Evolutionary conservation across 2,888 invertebrate genomes (phyloP), one percentile per base, ranked within the genome.

Genomic region (Ormyrus pomaceus): DNA sequence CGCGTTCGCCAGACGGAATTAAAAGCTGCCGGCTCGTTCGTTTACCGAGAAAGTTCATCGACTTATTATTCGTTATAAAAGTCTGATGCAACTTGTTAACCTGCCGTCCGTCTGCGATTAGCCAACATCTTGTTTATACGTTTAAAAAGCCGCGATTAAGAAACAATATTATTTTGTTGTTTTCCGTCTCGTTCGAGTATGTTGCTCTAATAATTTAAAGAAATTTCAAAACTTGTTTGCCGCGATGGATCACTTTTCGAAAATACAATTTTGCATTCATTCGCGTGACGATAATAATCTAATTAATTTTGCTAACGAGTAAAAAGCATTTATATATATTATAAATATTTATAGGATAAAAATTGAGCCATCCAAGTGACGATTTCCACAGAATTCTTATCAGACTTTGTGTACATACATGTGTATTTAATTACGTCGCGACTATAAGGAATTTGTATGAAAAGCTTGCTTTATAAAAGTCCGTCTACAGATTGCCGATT

Each of bases 371-470:
- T 19, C 19, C 19, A 19, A 19, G 2, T 19, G 46, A 34, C 11
- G 46, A 19, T 10, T 72, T 62, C 53, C 45, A 10, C 10, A 34
- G 55, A 64, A 34, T 19, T 65, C 65, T 74, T 74, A 74, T 74
- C 74, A 19, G 48, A 11, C 50, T 65, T 11, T 55, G 50, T 19
- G 19, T 19, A 19, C 19, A 19, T 19, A 19, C 19, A 19, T 1
- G 19, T 19, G 19, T 66, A 66, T 66, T 75, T 66, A 75, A 75
- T 75, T 50, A 75, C 75, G 75, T 66, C 66, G 58, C 75, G 66
- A 59, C 64, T 53, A 55, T 11, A 46, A 53, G 50, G 55, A 75
- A 64, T 66, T 51, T 51, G 59, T 66, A 19, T 19, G 19, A 19
- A 19, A 19, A 19, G 7, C 1, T 45, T 34, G 11, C 53, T 34